Evolutionary conservation across 2,888 invertebrate genomes (phyloP), one percentile per base, ranked within the genome.

Genomic region (Dendrolimus pini): DNA sequence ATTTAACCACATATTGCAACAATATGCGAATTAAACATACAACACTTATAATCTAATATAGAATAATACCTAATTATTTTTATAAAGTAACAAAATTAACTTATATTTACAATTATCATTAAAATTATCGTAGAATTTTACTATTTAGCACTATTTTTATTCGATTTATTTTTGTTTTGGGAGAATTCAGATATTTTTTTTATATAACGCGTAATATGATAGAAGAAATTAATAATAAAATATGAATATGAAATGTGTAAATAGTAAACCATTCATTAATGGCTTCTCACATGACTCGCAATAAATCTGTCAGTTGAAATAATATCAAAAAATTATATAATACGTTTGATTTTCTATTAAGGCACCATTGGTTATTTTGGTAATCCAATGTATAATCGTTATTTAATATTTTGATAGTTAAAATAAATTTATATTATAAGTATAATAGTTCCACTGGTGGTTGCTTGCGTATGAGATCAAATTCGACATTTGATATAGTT

Each of bases 31-130:
- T 87, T 87, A 89, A 89, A 88, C 89, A 87, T 89, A 89, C 89
- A 90, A 89, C 89, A 90, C 90, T 89, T 90, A 90, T 74, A 71
- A 79, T 69, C 85, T 89, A 89, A 65, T 86, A 87, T 86, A 88
- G 82, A 85, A 89, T 88, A 88, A 87, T 89, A 89, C 87, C 89
- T 89, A 89, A 86, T 86, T 88, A 85, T 78, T 78, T 83, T 86
- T 86, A 87, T 84, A 88, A 88, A 87, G 86, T 89, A 90, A 90
- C 89, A 89, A 89, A 88, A 88, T 90, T 90, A 90, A 89, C 89
- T 89, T 89, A 90, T 90, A 90, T 90, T 88, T 90, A 90, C 90
- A 90, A 76, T 89, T 82, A 86, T 81, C 76, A 77, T 85, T 84
- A 87, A 85, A 84, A 80, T 80, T 82, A 88, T 87, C 88, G 85